Evolutionary conservation across 2,113 vertebrate genomes (phyloP), one percentile per base, ranked within the genome.

Genomic region (Rutilus rutilus): DNA sequence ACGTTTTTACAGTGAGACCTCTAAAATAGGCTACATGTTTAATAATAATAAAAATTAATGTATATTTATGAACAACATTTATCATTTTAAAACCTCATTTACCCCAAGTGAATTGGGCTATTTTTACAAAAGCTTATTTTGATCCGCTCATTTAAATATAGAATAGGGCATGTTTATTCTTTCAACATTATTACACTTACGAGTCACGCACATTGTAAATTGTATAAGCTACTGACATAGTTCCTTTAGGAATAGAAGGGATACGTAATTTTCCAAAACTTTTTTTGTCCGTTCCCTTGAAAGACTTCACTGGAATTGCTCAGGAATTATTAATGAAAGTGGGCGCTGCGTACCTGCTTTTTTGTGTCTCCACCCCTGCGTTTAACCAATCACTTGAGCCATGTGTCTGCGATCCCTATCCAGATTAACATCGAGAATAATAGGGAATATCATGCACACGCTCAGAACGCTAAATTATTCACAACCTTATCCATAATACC

Each of bases 381-480:
- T 62, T 80, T 62, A 91, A 88, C 93, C 94, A 94, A 93, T 94
- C 92, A 87, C 12, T 27, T 90, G 80, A 17, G 1, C 45, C 78
- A 74, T 59, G 86, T 59, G 87, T 87, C 73, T 82, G 30, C 19
- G 88, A 88, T 92, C 87, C 88, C 88, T 89, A 89, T 60, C 27
- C 54, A 83, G 87, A 88, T 88, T 82, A 90, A 83, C 79, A 36
- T 57, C 82, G 59, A 39, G 88, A 89, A 91, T 91, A 92, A 92
- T 91, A 74, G 85, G 88, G 86, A 93, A 93, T 94, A 93, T 93
- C 91, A 92, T 92, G 91, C 92, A 86, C 75, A 84, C 85, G 87
- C 86, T 86, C 47, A 73, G 77, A n/a, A 78, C 85, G 86, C 80
- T 95, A 17, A 95, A 95, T 95, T 92, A 95, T 95, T 94, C 84